phyloP scores from a whole-genome alignment of 2,888 invertebrate species.

The Drosophila mayaguana region DNA sequence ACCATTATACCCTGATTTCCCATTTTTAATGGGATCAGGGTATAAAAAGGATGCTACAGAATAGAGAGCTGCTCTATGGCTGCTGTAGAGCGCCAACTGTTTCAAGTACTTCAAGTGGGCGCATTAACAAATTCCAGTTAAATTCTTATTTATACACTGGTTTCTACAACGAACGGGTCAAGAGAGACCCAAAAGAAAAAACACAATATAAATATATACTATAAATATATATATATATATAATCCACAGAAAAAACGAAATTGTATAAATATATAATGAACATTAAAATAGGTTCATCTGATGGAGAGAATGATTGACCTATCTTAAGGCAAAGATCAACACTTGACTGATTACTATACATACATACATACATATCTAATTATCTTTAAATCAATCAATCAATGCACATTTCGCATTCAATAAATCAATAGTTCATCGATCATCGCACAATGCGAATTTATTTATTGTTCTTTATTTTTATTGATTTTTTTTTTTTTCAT shows the following conservation, averaged over 20 bases:
- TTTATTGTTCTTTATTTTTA: slow-evolving; percentile 1
- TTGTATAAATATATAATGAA: too few species aligned
- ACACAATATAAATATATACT: too few species aligned
- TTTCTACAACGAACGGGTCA: background rate
- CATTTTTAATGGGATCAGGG: too few species aligned
- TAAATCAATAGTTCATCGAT: slow-evolving; percentile 46
- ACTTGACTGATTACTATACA: background rate
- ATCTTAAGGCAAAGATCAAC: background rate
- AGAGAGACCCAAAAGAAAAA: background rate
- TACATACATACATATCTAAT: background rate
- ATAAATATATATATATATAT: too few species aligned
- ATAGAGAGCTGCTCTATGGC: background rate
- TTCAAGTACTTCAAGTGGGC: background rate
- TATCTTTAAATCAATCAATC: background rate
- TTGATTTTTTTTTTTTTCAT: slow-evolving; percentile 1
- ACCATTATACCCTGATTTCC: too few species aligned
- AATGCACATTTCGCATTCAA: background rate
- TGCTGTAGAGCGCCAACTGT: background rate
- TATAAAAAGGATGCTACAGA: slow-evolving; percentile 6
- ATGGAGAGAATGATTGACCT: background rate
- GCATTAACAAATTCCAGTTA: slow-evolving; percentile 1
- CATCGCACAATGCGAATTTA: slow-evolving; percentile 24
- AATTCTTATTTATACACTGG: slow-evolving; percentile 6
- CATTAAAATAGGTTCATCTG: too few species aligned
- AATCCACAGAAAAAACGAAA: too few species aligned